A percentile compares a stretch with the other conserved stretches of the same genome.
phyloP scores from a whole-genome alignment of 2,113 vertebrate species.

The Trogon surrucura region DNA sequence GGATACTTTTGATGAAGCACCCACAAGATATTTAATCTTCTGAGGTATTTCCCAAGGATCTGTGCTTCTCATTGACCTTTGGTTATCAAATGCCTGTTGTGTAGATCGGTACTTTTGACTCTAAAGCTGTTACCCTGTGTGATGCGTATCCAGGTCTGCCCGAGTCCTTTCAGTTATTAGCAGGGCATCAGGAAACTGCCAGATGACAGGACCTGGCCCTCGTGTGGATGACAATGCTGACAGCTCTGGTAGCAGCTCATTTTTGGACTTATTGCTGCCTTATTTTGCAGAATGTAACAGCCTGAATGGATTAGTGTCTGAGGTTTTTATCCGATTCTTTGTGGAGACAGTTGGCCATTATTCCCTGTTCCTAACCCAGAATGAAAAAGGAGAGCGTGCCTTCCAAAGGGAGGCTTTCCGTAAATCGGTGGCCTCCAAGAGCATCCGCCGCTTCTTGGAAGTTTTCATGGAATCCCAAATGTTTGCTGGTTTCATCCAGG shows the following conservation, averaged over 20 bases:
- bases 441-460: constrained; percentile 96
- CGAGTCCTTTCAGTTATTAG: background rate
- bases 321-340: constrained; percentile 98
- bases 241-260: constrained; percentile 24
- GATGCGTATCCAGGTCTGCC: background rate
- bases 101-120: background rate
- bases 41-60: background rate
- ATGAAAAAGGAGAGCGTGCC: constrained; percentile 90
- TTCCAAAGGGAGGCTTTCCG: constrained; percentile 97
- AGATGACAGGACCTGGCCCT: background rate
- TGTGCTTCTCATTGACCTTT: background rate
- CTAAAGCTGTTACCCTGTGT: background rate
- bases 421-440: constrained; percentile 98
- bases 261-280: constrained; percentile 48
- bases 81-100: background rate
- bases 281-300: constrained; percentile 90
- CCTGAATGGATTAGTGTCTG: constrained; percentile 94
- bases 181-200: background rate
- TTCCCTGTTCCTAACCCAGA: constrained; percentile 94
- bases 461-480: constrained; percentile 99
- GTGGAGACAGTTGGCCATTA: constrained; percentile 98
- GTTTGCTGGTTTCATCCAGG: constrained; percentile 99
- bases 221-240: background rate
- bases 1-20: background rate
- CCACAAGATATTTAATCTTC: background rate